Base-by-base conservation (phyloP, 2,888 invertebrate genomes). In the Mayetiola destructor region DNA sequence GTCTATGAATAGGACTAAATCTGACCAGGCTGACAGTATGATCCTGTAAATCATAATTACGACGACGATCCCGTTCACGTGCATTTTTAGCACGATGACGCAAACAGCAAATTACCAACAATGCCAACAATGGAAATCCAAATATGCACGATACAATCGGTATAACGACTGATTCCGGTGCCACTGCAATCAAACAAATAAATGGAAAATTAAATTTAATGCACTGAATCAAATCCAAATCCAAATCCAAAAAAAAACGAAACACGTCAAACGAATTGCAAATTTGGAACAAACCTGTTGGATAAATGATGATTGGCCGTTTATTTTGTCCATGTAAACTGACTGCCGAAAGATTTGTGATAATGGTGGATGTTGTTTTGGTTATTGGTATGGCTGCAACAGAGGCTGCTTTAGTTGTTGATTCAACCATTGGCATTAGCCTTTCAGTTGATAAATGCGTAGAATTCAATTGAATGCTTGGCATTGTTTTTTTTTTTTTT, bases 121-220 rank as follows among this genome's bases (percentile, higher is more conserved):
- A 77, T 3, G 90, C 90, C 68, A 92, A 72, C 62, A 91, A 75
- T 37, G 91, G 91, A 67, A 92, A 91, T 59, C 90, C 90, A 66
- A 91, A 80, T 68, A 91, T 91, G 71, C 90, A 89, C 58, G 90
- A 89, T 56, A 90, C 84, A 63, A 90, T 90, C 42, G 90, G 89
- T 62, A 90, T 83, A 57, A 90, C 88, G 63, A 90, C 85, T 57
- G 87, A 88, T 73, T 90, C 89, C 56, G 89, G 88, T 55, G 88
- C 83, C 62, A 90, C 90, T 90, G 80, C 27, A 77, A 78, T 57
- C 62, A 63, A 61, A 55, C 57, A 57, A 37, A 14, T 54, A 36
- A 32, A 42, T 23, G 40, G n/a, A 14, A 39, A 29, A 23, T 36
- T 29, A 18, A n/a, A 32, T 21, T 18, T 48, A 29, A 27, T 27